phyloP scores from a whole-genome alignment of 2,888 invertebrate species.

The Polyommatus iphigenia region DNA sequence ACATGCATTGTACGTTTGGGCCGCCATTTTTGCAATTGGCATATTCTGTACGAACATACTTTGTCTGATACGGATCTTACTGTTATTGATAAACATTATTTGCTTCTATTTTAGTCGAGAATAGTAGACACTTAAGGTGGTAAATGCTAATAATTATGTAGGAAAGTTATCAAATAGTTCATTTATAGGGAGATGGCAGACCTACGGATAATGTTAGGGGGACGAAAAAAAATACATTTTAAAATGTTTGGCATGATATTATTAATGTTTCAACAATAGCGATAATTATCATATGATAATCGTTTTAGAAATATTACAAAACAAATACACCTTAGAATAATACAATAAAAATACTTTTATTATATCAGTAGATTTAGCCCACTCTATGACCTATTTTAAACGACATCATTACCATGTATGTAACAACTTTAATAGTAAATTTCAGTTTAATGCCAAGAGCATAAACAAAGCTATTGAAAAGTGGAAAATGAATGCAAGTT shows the following conservation, averaged over 20 bases:
- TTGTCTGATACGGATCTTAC: not conserved
- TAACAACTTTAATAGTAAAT: not conserved
- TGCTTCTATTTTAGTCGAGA: not conserved
- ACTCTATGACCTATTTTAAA: not conserved
- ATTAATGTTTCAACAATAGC: too few relatives aligned
- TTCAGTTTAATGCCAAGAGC: slow-evolving; percentile 23
- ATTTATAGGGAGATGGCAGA: too few relatives aligned
- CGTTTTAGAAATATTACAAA: too few relatives aligned
- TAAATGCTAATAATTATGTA: not conserved
- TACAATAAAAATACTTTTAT: not conserved
- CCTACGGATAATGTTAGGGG: too few relatives aligned
- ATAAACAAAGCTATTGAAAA: slow-evolving; percentile 25
- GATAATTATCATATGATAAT: too few relatives aligned
- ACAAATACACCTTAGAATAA: too few relatives aligned
- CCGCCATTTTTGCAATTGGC: slow-evolving; percentile 33
- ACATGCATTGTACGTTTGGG: slow-evolving; percentile 45
- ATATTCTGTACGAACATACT: not conserved
- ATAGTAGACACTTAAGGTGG: not conserved
- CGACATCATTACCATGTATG: not conserved
- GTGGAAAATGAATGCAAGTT: slow-evolving; percentile 40
- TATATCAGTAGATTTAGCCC: not conserved
- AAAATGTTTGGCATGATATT: too few relatives aligned
- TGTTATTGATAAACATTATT: slow-evolving; percentile 9
- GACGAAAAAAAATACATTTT: too few relatives aligned
- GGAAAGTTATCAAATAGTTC: not conserved